A percentile compares a stretch with the other conserved stretches of the same genome.
Conservation (phyloP, 2,888 invertebrate genomes). For the Acanthopleura granulata region DNA sequence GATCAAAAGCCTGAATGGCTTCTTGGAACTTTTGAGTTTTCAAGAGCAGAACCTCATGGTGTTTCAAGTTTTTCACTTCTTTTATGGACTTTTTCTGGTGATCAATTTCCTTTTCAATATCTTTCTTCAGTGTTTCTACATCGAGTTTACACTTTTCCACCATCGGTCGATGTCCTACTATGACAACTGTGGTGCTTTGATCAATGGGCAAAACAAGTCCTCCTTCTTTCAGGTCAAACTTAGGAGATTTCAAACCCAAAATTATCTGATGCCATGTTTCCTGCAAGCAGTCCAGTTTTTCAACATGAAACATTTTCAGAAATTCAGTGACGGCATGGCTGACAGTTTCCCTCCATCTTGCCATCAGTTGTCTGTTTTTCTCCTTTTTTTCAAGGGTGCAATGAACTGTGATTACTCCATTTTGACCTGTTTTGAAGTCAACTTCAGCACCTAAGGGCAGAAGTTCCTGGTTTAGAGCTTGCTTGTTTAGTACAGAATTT, state of each 20-base stretch:
- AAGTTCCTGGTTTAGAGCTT: background rate
- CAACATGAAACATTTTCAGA: background rate
- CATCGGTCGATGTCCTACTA: background rate
- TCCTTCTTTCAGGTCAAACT: constrained; percentile 1
- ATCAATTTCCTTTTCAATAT: background rate
- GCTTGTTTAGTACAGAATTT: background rate
- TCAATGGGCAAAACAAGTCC: background rate
- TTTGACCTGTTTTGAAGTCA: background rate
- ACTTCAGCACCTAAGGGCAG: background rate
- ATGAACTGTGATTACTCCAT: background rate
- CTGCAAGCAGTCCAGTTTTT: background rate
- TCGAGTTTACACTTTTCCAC: background rate
- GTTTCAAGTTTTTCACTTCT: background rate
- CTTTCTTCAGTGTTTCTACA: background rate
- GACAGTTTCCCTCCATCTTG: background rate
- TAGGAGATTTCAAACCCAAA: background rate
- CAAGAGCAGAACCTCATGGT: background rate
- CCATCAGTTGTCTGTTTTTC: background rate
- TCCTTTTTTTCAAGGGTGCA: background rate
- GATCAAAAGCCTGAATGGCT: background rate
- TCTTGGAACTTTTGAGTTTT: background rate
- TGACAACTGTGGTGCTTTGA: background rate
- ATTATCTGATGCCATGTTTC: constrained; percentile 6
- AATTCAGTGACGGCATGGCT: background rate
- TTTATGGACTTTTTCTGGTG: background rate